Percentiles rank a stretch among this genome's conserved stretches.
These are phyloP conservation scores for Aproaerema taeniolella DNA, from an alignment of 2,888 invertebrate genomes.

Conservation along the genomic window DNA sequence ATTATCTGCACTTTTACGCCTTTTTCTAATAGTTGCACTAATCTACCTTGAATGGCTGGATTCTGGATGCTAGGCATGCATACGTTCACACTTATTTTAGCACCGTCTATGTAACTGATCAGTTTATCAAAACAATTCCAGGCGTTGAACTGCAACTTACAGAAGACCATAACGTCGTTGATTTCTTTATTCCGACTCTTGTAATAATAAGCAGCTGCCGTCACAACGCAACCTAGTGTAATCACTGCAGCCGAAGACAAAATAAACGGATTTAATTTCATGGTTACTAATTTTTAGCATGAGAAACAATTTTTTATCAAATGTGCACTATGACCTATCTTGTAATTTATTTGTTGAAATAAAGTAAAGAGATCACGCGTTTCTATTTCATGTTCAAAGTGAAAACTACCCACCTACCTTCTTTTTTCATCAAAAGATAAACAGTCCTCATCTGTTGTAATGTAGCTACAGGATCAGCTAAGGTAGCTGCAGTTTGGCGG, in stretches of 20 bases:
- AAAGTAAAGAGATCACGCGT: conserved; percentile 54
- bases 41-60: conserved; percentile 61
- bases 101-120: conserved; percentile 59
- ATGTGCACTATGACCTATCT: conserved; percentile 39
- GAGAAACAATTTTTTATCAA: conserved; percentile 32
- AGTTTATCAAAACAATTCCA: conserved; percentile 66
- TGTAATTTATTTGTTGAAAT: conserved; percentile 49
- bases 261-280: conserved; percentile 55
- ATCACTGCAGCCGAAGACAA: conserved; percentile 59
- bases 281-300: conserved; percentile 62
- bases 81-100: conserved; percentile 51
- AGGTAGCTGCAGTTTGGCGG: too few relatives aligned
- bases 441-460: too few relatives aligned
- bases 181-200: conserved; percentile 51
- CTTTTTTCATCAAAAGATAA: too few relatives aligned
- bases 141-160: conserved; percentile 65
- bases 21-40: conserved; percentile 53
- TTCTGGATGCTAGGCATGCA: conserved; percentile 72
- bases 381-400: too few relatives aligned
- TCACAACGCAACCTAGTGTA: conserved; percentile 59
- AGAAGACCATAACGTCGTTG: conserved; percentile 72
- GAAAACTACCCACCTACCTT: too few relatives aligned
- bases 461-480: too few relatives aligned
- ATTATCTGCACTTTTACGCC: conserved; percentile 57
- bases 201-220: conserved; percentile 63